A percentile compares a stretch with the other conserved stretches of the same genome.
Evolutionary conservation across 2,888 invertebrate genomes (phyloP).

Genomic region (Yponomeuta malinellus): DNA sequence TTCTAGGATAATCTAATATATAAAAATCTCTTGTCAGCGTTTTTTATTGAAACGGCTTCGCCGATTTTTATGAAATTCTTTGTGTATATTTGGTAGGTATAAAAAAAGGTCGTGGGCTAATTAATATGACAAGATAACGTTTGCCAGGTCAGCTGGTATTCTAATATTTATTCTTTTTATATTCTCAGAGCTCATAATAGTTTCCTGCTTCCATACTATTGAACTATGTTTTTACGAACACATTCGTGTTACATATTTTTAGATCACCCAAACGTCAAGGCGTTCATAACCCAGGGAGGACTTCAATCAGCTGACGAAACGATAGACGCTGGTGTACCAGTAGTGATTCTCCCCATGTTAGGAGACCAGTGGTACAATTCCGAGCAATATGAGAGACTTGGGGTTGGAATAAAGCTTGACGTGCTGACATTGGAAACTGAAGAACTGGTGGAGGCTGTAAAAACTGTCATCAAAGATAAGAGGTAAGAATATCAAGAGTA

Average conservation of each 20-base stretch:
- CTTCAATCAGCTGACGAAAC: conserved; percentile 32
- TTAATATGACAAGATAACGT: too few relatives aligned
- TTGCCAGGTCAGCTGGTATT: too few relatives aligned
- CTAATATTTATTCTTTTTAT: too few relatives aligned
- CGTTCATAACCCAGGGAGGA: conserved; percentile 31
- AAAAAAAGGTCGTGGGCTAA: too few relatives aligned
- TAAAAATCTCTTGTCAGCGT: too few relatives aligned
- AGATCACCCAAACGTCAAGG: conserved; percentile 33
- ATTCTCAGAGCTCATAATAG: too few relatives aligned
- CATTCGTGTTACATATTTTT: conserved; percentile 16
- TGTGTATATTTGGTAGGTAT: too few relatives aligned
- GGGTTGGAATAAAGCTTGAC: conserved; percentile 28
- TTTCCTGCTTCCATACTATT: too few relatives aligned
- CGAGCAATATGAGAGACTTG: conserved; percentile 25
- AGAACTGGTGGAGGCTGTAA: conserved; percentile 16
- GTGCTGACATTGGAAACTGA: conserved; percentile 23
- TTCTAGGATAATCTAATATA: too few relatives aligned
- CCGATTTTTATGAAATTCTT: too few relatives aligned
- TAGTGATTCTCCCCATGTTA: conserved; percentile 29
- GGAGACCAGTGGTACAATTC: conserved; percentile 30
- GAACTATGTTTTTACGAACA: too few relatives aligned
- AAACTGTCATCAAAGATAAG: conserved; percentile 21
- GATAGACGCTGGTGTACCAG: conserved; percentile 29
- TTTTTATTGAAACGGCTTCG: too few relatives aligned
- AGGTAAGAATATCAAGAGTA: conserved; percentile 18